Conservation (phyloP, 1,140 invertebrate genomes). For the Tetraneura akinire region DNA sequence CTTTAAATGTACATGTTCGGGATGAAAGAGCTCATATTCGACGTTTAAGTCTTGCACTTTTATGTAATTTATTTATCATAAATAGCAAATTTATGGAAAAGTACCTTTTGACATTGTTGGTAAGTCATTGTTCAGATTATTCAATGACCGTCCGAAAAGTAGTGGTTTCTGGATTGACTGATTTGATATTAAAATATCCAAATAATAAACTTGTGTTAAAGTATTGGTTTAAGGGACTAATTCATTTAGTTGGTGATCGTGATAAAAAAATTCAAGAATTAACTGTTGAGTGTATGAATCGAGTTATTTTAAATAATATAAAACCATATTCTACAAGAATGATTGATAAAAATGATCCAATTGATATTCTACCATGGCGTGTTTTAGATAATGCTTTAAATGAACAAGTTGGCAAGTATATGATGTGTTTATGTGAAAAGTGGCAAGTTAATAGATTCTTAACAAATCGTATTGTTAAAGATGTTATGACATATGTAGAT, state of each 20-base stretch:
- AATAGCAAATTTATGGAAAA: constrained; percentile 42
- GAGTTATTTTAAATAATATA: constrained; percentile 42
- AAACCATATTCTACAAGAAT: constrained; percentile 33
- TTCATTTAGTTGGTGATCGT: constrained; percentile 44
- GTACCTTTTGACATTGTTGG: constrained; percentile 26
- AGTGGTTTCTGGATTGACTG: constrained; percentile 1
- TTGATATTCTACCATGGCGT: constrained; percentile 36
- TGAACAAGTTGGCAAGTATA: constrained; percentile 39
- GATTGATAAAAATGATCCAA: constrained; percentile 20
- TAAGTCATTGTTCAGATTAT: constrained; percentile 28
- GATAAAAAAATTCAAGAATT: constrained; percentile 47
- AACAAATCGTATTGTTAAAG: constrained; percentile 15
- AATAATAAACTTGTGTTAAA: constrained; percentile 38
- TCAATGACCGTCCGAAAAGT: constrained; percentile 44
- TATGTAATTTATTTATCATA: constrained; percentile 39
- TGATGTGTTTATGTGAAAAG: constrained; percentile 41
- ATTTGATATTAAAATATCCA: constrained; percentile 41
- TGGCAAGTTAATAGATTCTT: constrained; percentile 21
- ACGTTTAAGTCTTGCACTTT: constrained; percentile 33
- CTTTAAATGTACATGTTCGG: constrained; percentile 41
- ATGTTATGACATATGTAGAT: constrained; percentile 24
- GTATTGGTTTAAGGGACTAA: constrained; percentile 43
- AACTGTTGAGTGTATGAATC: constrained; percentile 32
- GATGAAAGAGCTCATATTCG: constrained; percentile 42
- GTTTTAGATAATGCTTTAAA: constrained; percentile 41